Evolutionary conservation across 2,113 vertebrate species (phyloP), one percentile per base, ranked within the genome.

Genomic region (Myrmophylax atrothorax): DNA sequence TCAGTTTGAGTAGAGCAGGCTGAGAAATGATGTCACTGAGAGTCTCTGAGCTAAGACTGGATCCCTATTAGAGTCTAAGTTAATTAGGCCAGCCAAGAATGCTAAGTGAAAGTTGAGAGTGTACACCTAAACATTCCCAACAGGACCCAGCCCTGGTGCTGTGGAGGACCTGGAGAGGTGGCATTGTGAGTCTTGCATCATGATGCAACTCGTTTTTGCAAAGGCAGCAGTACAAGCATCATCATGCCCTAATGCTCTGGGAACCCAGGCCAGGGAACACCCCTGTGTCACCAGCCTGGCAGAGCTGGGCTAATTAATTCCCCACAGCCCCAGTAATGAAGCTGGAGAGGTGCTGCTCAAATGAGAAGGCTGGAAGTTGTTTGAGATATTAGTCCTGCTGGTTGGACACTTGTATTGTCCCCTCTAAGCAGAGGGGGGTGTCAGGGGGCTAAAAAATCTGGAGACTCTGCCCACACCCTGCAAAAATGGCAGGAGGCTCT

Each of bases 151-250:
- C 94, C 92, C 70, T 76, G 79, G 16, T 23, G 76, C 70, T 62
- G 35, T 52, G 35, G 7, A 89, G 83, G 67, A 50, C 13, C 55
- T 63, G 44, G 49, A 74, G 73, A n/a, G 55, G 80, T 25, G 14
- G 59, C 86, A 55, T 50, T 3, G 23, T 2, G 73, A 64, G 73
- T 75, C 67, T 84, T 81, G 78, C 86, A 25, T 33, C 68, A 28
- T 46, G 84, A 79, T 20, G 74, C 67, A 90, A 87, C 67, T 7
- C 74, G 2, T 79, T 95, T 86, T 52, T 94, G 87, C 94, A 92
- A 92, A 94, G 87, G 80, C 90, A 87, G 91, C 90, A 91, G 37
- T 77, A 72, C 94, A 94, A 93, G 96, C 93, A 95, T 92, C 78
- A 76, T 95, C 94, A 95, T n/a, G 94, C 50, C 95, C 53, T 58